Conservation (phyloP, 2,113 vertebrate genomes). For the Nanger granti region DNA sequence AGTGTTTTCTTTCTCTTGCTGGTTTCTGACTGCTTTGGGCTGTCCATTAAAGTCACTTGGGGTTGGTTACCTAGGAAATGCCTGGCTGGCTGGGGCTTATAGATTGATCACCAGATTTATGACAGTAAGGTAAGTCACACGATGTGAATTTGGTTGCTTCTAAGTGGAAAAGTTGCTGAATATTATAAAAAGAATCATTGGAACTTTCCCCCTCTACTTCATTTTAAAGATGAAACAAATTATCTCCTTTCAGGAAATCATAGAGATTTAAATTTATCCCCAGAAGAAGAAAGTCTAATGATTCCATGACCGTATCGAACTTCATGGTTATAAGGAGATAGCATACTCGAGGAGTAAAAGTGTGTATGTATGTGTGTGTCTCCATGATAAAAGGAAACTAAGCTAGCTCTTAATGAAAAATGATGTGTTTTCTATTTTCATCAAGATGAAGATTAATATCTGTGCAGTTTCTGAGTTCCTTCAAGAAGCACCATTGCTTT, state of each 20-base stretch:
- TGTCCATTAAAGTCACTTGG: conserved; percentile 39
- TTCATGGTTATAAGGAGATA: not conserved
- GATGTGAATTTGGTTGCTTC: conserved; percentile 31
- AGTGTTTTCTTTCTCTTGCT: conserved; percentile 12
- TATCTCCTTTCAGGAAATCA: conserved; percentile 22
- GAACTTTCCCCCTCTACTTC: not conserved
- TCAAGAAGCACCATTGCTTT: not conserved
- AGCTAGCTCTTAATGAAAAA: not conserved
- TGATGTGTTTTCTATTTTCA: not conserved
- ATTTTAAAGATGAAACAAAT: conserved; percentile 45
- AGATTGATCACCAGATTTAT: conserved; percentile 49
- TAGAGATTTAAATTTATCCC: not conserved
- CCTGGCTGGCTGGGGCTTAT: conserved; percentile 12
- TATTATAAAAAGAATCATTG: not conserved
- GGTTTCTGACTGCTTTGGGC: not conserved
- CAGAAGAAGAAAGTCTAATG: not conserved
- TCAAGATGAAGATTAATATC: not conserved
- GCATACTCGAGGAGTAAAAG: not conserved
- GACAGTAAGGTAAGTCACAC: conserved; percentile 19
- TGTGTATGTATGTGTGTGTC: not conserved
- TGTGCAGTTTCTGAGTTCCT: not conserved
- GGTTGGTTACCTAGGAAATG: conserved; percentile 55
- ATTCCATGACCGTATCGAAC: not conserved
- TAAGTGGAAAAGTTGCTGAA: conserved; percentile 43
- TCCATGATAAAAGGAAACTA: not conserved